Percentiles rank a stretch among this genome's conserved stretches.
phyloP scores from a whole-genome alignment of 1,140 invertebrate genomes.

The Drosophila busckii region DNA sequence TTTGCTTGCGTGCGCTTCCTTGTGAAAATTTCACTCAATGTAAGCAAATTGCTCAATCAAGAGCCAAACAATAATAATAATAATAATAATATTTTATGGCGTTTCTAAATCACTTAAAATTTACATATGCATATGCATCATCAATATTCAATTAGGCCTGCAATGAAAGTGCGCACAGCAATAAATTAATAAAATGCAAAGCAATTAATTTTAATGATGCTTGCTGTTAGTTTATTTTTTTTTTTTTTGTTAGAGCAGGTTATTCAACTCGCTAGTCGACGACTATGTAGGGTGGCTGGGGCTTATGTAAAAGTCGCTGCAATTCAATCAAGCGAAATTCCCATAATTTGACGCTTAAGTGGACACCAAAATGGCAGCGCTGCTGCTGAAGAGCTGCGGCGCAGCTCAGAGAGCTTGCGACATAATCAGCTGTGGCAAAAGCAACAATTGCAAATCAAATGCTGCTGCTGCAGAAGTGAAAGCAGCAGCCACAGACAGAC shows the following conservation, averaged over 20 bases:
- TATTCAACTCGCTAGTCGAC: constrained; percentile 46
- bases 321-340: constrained; percentile 77
- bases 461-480: constrained; percentile 70
- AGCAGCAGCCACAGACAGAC: constrained; percentile 36
- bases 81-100: constrained; percentile 64
- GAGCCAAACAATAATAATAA: constrained; percentile 37
- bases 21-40: constrained; percentile 63
- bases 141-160: constrained; percentile 43
- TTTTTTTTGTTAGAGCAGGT: constrained; percentile 28
- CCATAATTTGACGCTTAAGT: constrained; percentile 76
- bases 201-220: constrained; percentile 37
- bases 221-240: constrained; percentile 14
- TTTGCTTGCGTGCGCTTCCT: constrained; percentile 60
- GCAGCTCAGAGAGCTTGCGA: constrained; percentile 45
- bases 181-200: constrained; percentile 36
- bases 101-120: constrained; percentile 15
- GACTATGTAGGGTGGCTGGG: not conserved
- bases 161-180: constrained; percentile 24
- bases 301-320: constrained; percentile 56
- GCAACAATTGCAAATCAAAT: constrained; percentile 74
- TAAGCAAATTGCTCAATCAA: constrained; percentile 44
- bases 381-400: constrained; percentile 4
- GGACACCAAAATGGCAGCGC: constrained; percentile 60
- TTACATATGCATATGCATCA: constrained; percentile 46
- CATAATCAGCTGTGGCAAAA: constrained; percentile 63